A percentile compares a stretch with the other conserved stretches of the same genome.
Conservation (phyloP, 2,113 vertebrate genomes). For the Cryptotis parvus region DNA sequence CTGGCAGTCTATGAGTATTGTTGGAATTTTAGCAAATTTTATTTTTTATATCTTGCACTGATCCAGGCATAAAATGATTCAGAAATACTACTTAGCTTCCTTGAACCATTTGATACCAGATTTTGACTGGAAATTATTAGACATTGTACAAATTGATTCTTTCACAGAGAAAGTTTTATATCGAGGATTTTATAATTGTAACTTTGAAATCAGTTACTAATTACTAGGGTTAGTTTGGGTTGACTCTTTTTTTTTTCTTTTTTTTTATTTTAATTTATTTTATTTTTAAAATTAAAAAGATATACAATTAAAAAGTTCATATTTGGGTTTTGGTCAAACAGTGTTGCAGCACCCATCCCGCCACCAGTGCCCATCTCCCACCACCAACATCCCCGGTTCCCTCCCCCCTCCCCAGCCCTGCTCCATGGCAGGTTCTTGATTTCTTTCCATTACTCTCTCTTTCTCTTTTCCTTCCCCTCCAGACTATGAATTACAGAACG, state of each 20-base stretch:
- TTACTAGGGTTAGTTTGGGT: constrained; percentile 58
- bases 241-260: constrained; percentile 69
- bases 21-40: constrained; percentile 10
- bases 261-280: too few relatives aligned
- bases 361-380: too few relatives aligned
- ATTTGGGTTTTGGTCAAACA: too few relatives aligned
- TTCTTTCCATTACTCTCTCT: too few relatives aligned
- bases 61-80: neutral
- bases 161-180: constrained; percentile 55
- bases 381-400: too few relatives aligned
- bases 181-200: constrained; percentile 52
- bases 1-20: neutral
- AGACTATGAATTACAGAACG: too few relatives aligned
- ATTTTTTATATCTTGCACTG: neutral
- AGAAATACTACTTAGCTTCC: constrained; percentile 22
- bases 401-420: too few relatives aligned
- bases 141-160: constrained; percentile 2
- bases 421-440: too few relatives aligned
- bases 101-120: constrained; percentile 32
- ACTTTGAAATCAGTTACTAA: constrained; percentile 58
- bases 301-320: too few relatives aligned
- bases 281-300: too few relatives aligned
- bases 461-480: too few relatives aligned
- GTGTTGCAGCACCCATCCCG: too few relatives aligned
- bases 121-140: constrained; percentile 3